Percentiles rank a stretch among this genome's conserved stretches.
Evolutionary conservation across 2,888 invertebrate genomes (phyloP).

Genomic region (Eutolmus rufibarbis): DNA sequence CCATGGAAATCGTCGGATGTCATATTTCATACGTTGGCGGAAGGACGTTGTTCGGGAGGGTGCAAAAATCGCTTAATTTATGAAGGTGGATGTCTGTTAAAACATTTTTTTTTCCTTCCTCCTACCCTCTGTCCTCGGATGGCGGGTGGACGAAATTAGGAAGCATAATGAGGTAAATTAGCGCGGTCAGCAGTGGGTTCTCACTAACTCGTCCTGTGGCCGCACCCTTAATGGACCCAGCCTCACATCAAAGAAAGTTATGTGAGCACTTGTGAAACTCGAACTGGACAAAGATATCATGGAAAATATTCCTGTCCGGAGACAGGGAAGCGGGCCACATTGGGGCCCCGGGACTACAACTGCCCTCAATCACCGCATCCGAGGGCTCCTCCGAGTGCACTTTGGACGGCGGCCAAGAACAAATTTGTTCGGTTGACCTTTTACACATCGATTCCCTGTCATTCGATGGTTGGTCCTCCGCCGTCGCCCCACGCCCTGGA

Average conservation of each 20-base stretch:
- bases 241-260: not conserved
- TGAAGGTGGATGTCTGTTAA: not conserved
- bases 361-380: not conserved
- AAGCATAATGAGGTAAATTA: constrained; percentile 8
- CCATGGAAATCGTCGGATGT: constrained; percentile 32
- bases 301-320: not conserved
- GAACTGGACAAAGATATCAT: not conserved
- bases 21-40: constrained; percentile 27
- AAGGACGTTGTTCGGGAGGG: constrained; percentile 35
- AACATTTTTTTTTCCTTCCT: not conserved
- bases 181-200: not conserved
- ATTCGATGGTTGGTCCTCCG: not conserved
- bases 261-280: not conserved
- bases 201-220: not conserved
- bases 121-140: no score
- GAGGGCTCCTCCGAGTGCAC: constrained; percentile 16
- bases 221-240: not conserved
- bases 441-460: constrained; percentile 16
- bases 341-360: not conserved
- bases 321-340: not conserved
- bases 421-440: constrained; percentile 13
- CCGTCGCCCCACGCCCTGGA: not conserved
- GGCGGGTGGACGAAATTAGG: not conserved
- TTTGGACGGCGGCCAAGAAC: constrained; percentile 21
- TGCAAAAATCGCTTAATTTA: constrained; percentile 24